phyloP scores from a whole-genome alignment of 53 echinoderm and acorn worm genomes.

The Echinometra lucunter region DNA sequence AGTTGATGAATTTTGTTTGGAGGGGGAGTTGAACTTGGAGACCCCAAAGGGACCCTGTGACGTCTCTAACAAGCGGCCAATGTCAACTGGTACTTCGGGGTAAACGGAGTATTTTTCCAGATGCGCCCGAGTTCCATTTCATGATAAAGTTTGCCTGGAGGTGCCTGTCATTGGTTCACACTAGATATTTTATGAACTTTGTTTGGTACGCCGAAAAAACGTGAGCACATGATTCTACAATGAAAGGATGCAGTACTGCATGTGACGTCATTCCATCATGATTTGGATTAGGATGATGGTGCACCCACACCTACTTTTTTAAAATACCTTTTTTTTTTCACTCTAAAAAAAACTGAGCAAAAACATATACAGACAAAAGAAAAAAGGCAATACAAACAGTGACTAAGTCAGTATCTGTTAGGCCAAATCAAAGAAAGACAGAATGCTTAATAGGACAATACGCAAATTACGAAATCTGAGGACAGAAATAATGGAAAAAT shows the following conservation, averaged over 20 bases:
- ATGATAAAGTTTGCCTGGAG: no score
- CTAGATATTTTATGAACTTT: constrained; percentile 31
- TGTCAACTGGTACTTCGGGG: background rate
- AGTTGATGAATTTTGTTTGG: background rate
- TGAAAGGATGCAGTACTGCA: background rate
- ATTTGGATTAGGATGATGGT: background rate
- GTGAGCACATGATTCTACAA: background rate
- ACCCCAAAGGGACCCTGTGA: background rate
- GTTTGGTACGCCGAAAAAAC: background rate
- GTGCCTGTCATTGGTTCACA: background rate
- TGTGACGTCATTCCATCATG: background rate
- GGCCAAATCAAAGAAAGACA: no score
- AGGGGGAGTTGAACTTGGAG: background rate
- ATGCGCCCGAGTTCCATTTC: background rate
- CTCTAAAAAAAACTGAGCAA: no score
- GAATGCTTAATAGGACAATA: no score
- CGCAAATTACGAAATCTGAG: no score
- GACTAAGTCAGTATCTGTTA: no score
- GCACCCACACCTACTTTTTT: no score
- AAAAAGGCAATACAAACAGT: no score
- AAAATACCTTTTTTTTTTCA: no score
- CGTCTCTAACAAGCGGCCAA: background rate
- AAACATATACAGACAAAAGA: no score
- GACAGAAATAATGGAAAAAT: no score
- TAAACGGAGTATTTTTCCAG: background rate